Evolutionary conservation across 2,888 invertebrate genomes (phyloP).

Genomic region (Lasiommata megera): DNA sequence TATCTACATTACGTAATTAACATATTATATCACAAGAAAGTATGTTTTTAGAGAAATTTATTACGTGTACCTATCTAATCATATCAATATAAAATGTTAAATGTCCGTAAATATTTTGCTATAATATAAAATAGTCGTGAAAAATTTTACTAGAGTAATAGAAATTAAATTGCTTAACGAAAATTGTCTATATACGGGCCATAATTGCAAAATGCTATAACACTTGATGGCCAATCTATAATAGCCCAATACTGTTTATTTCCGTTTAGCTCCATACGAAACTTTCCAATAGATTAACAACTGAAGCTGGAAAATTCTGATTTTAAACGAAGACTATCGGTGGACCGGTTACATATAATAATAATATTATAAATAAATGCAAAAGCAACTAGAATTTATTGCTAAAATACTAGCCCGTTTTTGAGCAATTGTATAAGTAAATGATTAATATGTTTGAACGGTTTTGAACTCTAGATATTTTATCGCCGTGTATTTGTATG

Average conservation of each 20-base stretch:
- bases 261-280: too few relatives aligned
- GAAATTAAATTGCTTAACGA: neutral
- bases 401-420: neutral
- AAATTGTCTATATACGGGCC: neutral
- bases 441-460: neutral
- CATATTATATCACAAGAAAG: slow-evolving; percentile 39
- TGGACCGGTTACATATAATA: too few relatives aligned
- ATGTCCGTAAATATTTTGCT: slow-evolving; percentile 37
- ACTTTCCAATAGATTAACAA: too few relatives aligned
- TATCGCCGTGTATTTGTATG: neutral
- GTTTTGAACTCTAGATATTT: neutral
- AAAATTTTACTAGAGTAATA: slow-evolving; percentile 22
- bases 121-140: slow-evolving; percentile 37
- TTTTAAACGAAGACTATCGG: too few relatives aligned
- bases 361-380: too few relatives aligned
- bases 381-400: neutral
- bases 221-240: neutral
- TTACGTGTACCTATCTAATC: slow-evolving; percentile 55
- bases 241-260: too few relatives aligned
- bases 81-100: slow-evolving; percentile 54
- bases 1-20: slow-evolving; percentile 40
- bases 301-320: too few relatives aligned
- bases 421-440: neutral
- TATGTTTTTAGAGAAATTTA: slow-evolving; percentile 60
- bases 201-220: neutral